Conservation (phyloP, 2,888 invertebrate species). For the Plagodis dolabraria region DNA sequence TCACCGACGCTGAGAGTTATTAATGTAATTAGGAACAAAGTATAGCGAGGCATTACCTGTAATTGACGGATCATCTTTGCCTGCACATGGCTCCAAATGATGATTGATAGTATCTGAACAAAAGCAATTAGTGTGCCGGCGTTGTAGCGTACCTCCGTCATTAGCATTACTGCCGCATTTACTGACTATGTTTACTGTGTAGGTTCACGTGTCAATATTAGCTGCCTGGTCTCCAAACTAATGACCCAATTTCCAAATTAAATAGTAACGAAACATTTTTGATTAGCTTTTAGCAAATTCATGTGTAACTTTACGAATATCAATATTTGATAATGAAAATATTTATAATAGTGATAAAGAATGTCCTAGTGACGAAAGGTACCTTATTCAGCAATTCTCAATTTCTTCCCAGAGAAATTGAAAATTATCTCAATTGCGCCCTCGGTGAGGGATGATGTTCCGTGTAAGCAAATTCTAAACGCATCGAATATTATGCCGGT, state of each 20-base stretch:
- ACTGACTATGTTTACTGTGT: slow-evolving; percentile 3
- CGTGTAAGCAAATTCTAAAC: no score
- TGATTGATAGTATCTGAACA: slow-evolving; percentile 33
- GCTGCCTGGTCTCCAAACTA: not conserved
- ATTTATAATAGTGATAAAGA: no score
- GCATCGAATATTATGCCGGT: no score
- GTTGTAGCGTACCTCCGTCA: slow-evolving; percentile 7
- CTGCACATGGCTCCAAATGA: slow-evolving; percentile 22
- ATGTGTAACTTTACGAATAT: no score
- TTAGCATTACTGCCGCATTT: slow-evolving; percentile 5
- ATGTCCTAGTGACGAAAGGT: no score
- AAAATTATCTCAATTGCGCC: no score
- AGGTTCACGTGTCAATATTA: not conserved
- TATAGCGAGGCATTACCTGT: not conserved
- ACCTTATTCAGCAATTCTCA: no score
- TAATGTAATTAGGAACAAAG: not conserved
- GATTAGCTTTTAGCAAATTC: no score
- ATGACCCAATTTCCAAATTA: not conserved
- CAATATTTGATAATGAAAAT: no score
- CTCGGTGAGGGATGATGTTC: no score
- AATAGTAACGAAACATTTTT: not conserved
- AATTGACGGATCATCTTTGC: slow-evolving; percentile 11
- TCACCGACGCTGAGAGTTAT: not conserved
- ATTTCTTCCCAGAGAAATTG: no score
- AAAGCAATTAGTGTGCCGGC: slow-evolving; percentile 29